Evolutionary conservation across 1,140 invertebrate genomes (phyloP).

Genomic region (Drosophila bocki): DNA sequence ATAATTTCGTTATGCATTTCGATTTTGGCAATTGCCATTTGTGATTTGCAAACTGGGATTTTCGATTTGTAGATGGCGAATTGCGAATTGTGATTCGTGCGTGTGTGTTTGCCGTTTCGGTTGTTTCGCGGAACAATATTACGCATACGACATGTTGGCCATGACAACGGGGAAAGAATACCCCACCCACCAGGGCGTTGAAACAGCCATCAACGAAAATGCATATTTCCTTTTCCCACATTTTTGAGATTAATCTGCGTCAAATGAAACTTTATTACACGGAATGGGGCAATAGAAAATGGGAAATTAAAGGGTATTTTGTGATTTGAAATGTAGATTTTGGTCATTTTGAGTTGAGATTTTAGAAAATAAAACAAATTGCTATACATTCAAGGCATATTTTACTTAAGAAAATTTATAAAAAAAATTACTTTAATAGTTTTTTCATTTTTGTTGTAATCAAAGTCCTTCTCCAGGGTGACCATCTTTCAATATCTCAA

Average conservation of each 20-base stretch:
- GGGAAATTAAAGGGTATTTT: neutral
- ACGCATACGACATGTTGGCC: constrained; percentile 51
- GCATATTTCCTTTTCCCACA: constrained; percentile 21
- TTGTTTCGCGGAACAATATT: constrained; percentile 44
- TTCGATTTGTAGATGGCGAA: constrained; percentile 53
- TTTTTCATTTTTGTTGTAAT: no score
- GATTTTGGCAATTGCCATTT: constrained; percentile 71
- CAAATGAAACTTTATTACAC: constrained; percentile 11
- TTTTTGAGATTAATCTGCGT: constrained; percentile 16
- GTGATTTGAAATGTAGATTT: no score
- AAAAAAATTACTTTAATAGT: neutral
- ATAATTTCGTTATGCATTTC: constrained; percentile 79
- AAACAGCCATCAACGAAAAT: constrained; percentile 13
- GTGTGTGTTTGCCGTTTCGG: constrained; percentile 34
- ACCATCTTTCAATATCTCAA: no score
- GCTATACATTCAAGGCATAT: no score
- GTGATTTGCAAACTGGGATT: constrained; percentile 52
- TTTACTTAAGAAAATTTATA: neutral
- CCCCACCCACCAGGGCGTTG: constrained; percentile 1
- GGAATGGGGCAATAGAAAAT: neutral
- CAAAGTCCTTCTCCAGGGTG: no score
- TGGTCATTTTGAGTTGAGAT: neutral
- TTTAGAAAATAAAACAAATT: no score
- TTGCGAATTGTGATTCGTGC: constrained; percentile 33
- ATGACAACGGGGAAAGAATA: constrained; percentile 1